These are phyloP conservation scores for Asbolus verrucosus DNA, from an alignment of 1,140 invertebrate species.

Conservation along the genomic window DNA sequence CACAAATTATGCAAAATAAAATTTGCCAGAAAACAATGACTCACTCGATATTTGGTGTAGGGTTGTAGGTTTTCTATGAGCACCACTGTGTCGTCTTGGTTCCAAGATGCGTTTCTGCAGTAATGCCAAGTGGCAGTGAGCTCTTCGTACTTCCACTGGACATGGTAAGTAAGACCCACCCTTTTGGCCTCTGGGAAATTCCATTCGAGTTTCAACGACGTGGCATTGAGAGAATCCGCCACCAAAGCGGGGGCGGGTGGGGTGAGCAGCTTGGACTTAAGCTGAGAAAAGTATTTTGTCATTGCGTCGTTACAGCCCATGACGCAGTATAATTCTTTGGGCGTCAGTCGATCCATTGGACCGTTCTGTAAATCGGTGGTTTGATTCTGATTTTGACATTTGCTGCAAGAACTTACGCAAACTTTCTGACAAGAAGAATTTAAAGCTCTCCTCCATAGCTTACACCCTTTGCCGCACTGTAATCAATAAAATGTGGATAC, in stretches of 20 bases:
- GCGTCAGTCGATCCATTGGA: conserved; percentile 73
- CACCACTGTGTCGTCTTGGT: conserved; percentile 73
- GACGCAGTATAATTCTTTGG: conserved; percentile 81
- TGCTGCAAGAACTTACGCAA: conserved; percentile 73
- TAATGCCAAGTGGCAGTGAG: conserved; percentile 77
- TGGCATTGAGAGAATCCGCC: conserved; percentile 78
- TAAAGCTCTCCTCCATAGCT: conserved; percentile 75
- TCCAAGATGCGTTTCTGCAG: conserved; percentile 77
- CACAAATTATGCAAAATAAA: too few species aligned
- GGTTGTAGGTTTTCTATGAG: conserved; percentile 82
- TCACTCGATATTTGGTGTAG: conserved; percentile 90
- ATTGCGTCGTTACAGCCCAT: conserved; percentile 83
- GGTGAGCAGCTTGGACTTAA: conserved; percentile 76
- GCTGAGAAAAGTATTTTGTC: conserved; percentile 77
- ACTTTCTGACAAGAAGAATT: conserved; percentile 75
- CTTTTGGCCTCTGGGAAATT: conserved; percentile 67
- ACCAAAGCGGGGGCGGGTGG: conserved; percentile 81
- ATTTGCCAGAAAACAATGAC: conserved; percentile 50
- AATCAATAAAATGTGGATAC: conserved; percentile 62
- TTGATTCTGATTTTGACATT: background rate
- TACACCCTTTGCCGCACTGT: conserved; percentile 79
- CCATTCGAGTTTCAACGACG: conserved; percentile 86
- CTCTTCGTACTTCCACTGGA: conserved; percentile 82
- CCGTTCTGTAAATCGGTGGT: conserved; percentile 71
- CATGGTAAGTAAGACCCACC: conserved; percentile 73